Base-by-base conservation (phyloP, 2,113 vertebrate species). In the Pholis gunnellus region DNA sequence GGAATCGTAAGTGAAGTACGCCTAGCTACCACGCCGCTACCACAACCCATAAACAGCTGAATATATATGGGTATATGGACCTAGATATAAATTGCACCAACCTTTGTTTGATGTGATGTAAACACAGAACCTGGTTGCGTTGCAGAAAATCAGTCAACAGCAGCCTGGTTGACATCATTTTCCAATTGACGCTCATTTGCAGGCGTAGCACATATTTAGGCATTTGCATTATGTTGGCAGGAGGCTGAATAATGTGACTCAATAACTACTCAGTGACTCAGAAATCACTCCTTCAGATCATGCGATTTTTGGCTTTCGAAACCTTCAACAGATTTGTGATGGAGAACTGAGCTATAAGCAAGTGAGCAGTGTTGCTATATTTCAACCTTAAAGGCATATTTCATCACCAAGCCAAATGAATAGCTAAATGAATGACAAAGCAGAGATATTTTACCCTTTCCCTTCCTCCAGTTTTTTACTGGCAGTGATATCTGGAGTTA, bases 231-330 rank as follows among this genome's bases (percentile, higher is more conserved):
- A n/a, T 15, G 59, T 34, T 25, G 1, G 4, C 48, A 60, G 60
- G 59, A 54, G 34, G 40, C 25, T 42, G n/a, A 54, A 61, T 11
- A 13, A 13, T n/a, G 44, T 77, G 66, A 60, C 50, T 80, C 60
- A 44, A 52, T 48, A 76, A 8, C 64, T 15, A 52, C 10, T 65
- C 60, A 31, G 17, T 54, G 38, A 79, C 56, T 74, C 69, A 69
- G 44, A 60, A 36, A 63, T 78, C 46, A 25, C 36, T 69, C 36
- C 0, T 0, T 40, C 52, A 40, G 18, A 44, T 68, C 6, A 18
- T 61, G 11, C 2, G n/a, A 68, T 22, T 60, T 81, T 60, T 44
- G 40, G 14, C 60, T 72, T 66, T 63, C 5, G 27, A 44, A 61
- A 54, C 70, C 40, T 64, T 52, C 20, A 6, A 22, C 46, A 46